Percentiles rank a stretch among this genome's conserved stretches.
phyloP scores from a whole-genome alignment of 1,140 invertebrate genomes.

The Formica selysi region DNA sequence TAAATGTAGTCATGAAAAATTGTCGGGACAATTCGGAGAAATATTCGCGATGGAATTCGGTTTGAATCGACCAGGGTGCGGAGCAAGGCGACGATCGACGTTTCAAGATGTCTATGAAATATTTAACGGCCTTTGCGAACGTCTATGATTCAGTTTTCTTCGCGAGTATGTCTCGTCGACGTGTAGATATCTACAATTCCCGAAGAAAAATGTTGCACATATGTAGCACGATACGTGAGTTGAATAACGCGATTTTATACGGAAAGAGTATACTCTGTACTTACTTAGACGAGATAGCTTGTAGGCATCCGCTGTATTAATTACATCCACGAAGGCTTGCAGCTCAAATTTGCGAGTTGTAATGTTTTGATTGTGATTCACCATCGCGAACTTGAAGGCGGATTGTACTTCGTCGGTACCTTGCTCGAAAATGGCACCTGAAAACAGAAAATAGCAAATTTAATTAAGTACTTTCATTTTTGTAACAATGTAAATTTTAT shows the following conservation, averaged over 20 bases:
- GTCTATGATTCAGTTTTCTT: constrained; percentile 37
- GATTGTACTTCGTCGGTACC: constrained; percentile 95
- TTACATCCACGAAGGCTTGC: constrained; percentile 95
- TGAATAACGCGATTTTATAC: constrained; percentile 15
- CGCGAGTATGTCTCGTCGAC: constrained; percentile 18
- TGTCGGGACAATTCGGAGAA: constrained; percentile 36
- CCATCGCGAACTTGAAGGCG: constrained; percentile 95
- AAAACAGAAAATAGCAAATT: constrained; percentile 77
- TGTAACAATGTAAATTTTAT: neutral
- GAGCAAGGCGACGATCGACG: constrained; percentile 41
- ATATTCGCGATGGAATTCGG: constrained; percentile 61
- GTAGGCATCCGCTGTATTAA: constrained; percentile 97
- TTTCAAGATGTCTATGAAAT: constrained; percentile 60
- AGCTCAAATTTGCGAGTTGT: constrained; percentile 92
- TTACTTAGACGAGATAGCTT: constrained; percentile 95
- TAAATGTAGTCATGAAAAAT: constrained; percentile 63
- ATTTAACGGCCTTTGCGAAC: constrained; percentile 64
- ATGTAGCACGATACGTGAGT: constrained; percentile 5
- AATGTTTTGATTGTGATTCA: constrained; percentile 92
- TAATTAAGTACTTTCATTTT: neutral
- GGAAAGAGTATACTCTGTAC: constrained; percentile 83
- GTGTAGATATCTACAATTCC: constrained; percentile 35
- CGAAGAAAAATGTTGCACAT: constrained; percentile 41
- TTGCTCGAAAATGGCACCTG: constrained; percentile 96
- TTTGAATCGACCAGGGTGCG: constrained; percentile 1